Evolutionary conservation across 2,797 vertebrate genomes (phyloP).

Genomic region (Sebastiscus albofasciatus): DNA sequence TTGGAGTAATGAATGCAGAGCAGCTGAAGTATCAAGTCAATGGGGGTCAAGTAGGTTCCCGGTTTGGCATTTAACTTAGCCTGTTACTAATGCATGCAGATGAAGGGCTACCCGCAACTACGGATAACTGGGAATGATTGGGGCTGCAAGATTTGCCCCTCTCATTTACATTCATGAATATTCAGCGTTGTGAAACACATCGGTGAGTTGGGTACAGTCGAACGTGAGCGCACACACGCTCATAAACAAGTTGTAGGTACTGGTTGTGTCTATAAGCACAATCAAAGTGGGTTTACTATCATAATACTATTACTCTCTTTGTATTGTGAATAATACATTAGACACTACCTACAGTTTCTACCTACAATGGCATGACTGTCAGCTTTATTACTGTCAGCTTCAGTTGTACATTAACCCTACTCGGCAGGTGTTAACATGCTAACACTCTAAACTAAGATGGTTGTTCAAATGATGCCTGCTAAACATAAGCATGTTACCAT

Average conservation of each 20-base stretch:
- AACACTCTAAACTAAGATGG: neutral
- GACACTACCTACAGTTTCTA: neutral
- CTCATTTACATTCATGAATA: constrained; percentile 74
- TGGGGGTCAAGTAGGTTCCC: constrained; percentile 50
- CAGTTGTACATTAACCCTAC: neutral
- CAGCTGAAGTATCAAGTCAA: constrained; percentile 56
- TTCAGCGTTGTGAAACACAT: constrained; percentile 36
- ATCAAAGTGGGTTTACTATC: neutral
- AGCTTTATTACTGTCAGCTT: neutral
- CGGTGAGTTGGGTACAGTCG: neutral
- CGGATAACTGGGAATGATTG: constrained; percentile 66
- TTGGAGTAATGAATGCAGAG: constrained; percentile 50
- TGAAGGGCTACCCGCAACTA: constrained; percentile 45
- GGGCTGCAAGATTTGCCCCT: constrained; percentile 31
- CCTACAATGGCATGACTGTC: no score
- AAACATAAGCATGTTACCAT: neutral
- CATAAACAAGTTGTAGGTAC: neutral
- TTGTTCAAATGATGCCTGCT: neutral
- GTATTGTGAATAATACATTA: neutral
- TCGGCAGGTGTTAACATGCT: neutral
- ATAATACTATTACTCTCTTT: neutral
- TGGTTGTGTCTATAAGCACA: neutral
- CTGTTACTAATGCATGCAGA: constrained; percentile 62
- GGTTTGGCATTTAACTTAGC: constrained; percentile 66
- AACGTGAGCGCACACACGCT: neutral